Evolutionary conservation across 2,888 invertebrate species (phyloP), one percentile per base, ranked within the genome.

Genomic region (Thecophora atra): DNA sequence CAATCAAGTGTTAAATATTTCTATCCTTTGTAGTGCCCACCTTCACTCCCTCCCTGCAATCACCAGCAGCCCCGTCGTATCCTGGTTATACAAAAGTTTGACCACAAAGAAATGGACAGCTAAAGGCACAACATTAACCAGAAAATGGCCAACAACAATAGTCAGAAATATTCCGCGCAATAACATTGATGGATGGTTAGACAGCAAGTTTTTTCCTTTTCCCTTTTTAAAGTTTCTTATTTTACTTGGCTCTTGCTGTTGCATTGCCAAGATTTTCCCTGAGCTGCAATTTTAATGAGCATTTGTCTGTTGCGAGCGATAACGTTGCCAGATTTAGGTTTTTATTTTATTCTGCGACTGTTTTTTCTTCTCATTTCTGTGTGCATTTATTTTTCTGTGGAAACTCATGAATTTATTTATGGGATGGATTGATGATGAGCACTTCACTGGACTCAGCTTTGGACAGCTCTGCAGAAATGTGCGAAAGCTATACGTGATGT

Each of bases 1-100:
- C 69, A 69, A 69, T 69, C 69, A 69, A 69, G 69, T 69, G 69
- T 69, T 69, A 69, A 69, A 69, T 69, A 69, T 69, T 69, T 60
- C 5, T 60, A 28, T 19, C 69, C 24, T 60, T 69, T 69, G 30
- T 68, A 44, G 30, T 52, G 30, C 52, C 15, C 37, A 67, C 28
- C 26, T 54, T 65, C 65, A 6, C 11, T 6, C 37, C 37, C 37
- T 11, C 2, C 37, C n/a, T n/a, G n/a, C n/a, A n/a, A n/a, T n/a
- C n/a, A n/a, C 1, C 37, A 2, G 6, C 11, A 6, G n/a, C 30
- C 30, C 60, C 30, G 7, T 28, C 24, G 26, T 58, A 11, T 4
- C 15, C 3, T 11, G 30, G 26, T 30, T 60, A 3, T 24, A 65
- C 47, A 47, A 54, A 26, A 19, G 68, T 17, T 64, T 66, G 28